A percentile compares a stretch with the other conserved stretches of the same genome.
Conservation (phyloP, 2,888 invertebrate genomes). For the Gandaritis pyraliata region DNA sequence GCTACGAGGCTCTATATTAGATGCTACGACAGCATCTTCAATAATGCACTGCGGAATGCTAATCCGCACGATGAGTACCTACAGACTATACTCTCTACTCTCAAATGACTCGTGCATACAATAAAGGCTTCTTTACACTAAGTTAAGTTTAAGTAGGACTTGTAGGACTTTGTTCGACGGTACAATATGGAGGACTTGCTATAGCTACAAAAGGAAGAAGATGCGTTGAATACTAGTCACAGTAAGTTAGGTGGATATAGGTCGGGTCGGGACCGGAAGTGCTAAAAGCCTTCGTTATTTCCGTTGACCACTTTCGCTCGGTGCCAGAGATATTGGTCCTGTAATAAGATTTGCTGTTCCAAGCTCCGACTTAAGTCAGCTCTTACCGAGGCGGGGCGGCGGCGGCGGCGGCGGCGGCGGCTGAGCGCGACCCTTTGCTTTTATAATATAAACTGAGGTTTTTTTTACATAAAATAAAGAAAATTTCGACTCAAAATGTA, state of each 20-base stretch:
- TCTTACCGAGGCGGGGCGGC: conserved; percentile 1
- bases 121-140: too few relatives aligned
- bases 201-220: too few relatives aligned
- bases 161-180: too few relatives aligned
- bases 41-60: conserved; percentile 12
- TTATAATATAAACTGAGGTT: neutral
- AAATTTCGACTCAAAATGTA: neutral
- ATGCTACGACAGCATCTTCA: neutral
- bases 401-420: too few relatives aligned
- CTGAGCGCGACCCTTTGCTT: neutral
- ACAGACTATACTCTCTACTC: neutral
- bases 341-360: conserved; percentile 6
- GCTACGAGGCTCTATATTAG: too few relatives aligned
- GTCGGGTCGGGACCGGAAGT: neutral
- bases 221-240: too few relatives aligned
- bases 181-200: too few relatives aligned
- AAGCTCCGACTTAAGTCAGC: conserved; percentile 1
- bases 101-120: neutral
- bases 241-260: neutral
- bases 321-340: conserved; percentile 1
- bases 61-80: neutral
- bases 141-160: too few relatives aligned
- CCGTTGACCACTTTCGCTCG: conserved; percentile 1
- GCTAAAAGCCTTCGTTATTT: conserved; percentile 5
- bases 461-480: neutral